A percentile compares a stretch with the other conserved stretches of the same genome.
phyloP scores from a whole-genome alignment of 2,113 vertebrate genomes.

The Alectura lathami region DNA sequence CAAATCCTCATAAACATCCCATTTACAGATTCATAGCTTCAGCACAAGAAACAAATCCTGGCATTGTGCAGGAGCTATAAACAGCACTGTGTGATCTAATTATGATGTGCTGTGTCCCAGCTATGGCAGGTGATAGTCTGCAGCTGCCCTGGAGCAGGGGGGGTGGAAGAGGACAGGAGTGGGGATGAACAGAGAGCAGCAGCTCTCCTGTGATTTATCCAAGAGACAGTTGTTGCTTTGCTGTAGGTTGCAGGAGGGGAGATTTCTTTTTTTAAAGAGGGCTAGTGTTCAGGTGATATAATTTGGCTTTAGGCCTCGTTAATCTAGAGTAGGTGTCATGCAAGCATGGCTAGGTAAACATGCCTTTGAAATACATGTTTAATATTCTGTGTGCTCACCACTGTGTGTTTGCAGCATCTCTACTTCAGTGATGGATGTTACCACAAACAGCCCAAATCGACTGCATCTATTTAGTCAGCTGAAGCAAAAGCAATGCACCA shows the following conservation, averaged over 20 bases:
- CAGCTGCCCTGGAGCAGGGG: neutral
- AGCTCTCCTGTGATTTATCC: slow-evolving; percentile 25
- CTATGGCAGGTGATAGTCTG: slow-evolving; percentile 34
- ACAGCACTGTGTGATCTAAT: slow-evolving; percentile 60
- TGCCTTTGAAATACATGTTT: slow-evolving; percentile 4
- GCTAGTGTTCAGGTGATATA: neutral
- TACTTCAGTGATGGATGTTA: slow-evolving; percentile 48
- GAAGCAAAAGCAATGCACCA: neutral
- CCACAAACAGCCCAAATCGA: slow-evolving; percentile 41
- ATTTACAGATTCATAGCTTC: slow-evolving; percentile 65
- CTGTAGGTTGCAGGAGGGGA: neutral
- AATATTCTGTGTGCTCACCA: slow-evolving; percentile 41
- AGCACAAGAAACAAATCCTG: slow-evolving; percentile 61
- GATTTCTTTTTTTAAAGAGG: too few relatives aligned
- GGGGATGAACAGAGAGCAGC: neutral
- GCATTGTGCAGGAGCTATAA: slow-evolving; percentile 61
- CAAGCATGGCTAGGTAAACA: slow-evolving; percentile 43
- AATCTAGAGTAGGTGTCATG: slow-evolving; percentile 14
- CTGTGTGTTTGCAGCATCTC: slow-evolving; percentile 28
- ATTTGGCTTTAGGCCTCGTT: slow-evolving; percentile 28
- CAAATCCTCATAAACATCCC: slow-evolving; percentile 71
- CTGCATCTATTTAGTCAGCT: slow-evolving; percentile 41
- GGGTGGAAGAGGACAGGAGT: neutral
- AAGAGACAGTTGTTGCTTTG: slow-evolving; percentile 13
- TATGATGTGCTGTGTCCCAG: slow-evolving; percentile 46